Evolutionary conservation across 1,140 invertebrate genomes (phyloP), one percentile per base, ranked within the genome.

Genomic region (Linepithema humile): DNA sequence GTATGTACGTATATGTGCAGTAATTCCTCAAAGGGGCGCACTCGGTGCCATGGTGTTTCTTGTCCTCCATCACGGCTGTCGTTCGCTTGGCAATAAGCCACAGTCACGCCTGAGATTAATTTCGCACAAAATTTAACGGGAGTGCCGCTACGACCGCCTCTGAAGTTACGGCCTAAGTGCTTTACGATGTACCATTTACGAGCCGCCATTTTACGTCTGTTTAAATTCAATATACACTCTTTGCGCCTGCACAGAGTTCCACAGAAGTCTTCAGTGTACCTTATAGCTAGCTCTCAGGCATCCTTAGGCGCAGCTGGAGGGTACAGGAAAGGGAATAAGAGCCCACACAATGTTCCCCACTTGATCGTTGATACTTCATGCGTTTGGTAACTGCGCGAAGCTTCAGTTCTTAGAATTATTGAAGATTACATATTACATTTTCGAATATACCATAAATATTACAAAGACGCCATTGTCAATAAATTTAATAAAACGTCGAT

Each of bases 81-180:
- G 86, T 86, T 87, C 70, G 83, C 86, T 78, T 87, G 85, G 86
- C 86, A 87, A 87, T 87, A 87, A 87, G 86, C 86, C 85, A 83
- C 50, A 82, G 72, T 87, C 82, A 67, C 72, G 85, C 55, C 86
- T 59, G 50, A 87, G 72, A 87, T 86, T 87, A 87, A 87, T 87
- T 87, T 87, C 86, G 48, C 80, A 84, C 86, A 69, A 87, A 84
- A 86, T 87, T 84, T 87, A 72, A 87, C 72, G 62, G 57, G 55
- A 67, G 64, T 29, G 23, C 83, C 55, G 85, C 73, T 86, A 74
- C 78, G 70, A 60, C 64, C 53, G 23, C 48, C 50, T 57, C 20
- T n/a, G 59, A 83, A 75, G 48, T 69, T 80, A 69, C 75, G 64
- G 75, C 75, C 75, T 80, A 80, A 80, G 64, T 60, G 55, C 35